phyloP scores from a whole-genome alignment of 1,140 invertebrate genomes.

The Bombus consobrinus region DNA sequence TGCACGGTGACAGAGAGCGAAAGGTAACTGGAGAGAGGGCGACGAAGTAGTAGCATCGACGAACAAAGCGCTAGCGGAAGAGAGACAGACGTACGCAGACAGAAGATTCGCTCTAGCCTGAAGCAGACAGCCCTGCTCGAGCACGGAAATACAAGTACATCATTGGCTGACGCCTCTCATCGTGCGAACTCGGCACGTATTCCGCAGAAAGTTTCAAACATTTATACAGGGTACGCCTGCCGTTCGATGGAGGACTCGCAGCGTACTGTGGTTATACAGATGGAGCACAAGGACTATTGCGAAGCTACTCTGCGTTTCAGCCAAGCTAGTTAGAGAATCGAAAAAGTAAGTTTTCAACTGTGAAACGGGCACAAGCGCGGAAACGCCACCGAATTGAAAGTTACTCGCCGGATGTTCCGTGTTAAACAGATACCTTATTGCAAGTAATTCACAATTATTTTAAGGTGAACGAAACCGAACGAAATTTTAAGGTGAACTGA shows the following conservation, averaged over 20 bases:
- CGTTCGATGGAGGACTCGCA: conserved; percentile 50
- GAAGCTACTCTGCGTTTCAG: background rate
- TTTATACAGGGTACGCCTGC: conserved; percentile 51
- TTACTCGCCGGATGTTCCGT: background rate
- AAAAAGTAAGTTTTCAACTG: background rate
- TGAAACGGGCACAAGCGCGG: no score
- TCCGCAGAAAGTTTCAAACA: conserved; percentile 53
- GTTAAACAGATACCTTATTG: background rate
- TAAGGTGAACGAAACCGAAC: no score
- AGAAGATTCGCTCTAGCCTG: background rate
- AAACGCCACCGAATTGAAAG: background rate
- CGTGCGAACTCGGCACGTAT: conserved; percentile 53
- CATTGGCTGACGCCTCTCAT: conserved; percentile 44
- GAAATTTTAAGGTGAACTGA: no score
- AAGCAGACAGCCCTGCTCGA: background rate
- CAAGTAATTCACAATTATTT: no score
- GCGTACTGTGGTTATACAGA: background rate
- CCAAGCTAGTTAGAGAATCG: background rate
- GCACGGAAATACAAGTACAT: conserved; percentile 53
- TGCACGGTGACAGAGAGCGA: conserved; percentile 43
- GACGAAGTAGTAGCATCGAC: background rate
- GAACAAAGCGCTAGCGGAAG: background rate
- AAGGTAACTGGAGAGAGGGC: background rate
- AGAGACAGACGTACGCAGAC: background rate
- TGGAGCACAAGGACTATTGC: background rate